Percentiles rank a stretch among this genome's conserved stretches.
Evolutionary conservation across 2,113 vertebrate genomes (phyloP).

Genomic region (Nerophis lumbriciformis): DNA sequence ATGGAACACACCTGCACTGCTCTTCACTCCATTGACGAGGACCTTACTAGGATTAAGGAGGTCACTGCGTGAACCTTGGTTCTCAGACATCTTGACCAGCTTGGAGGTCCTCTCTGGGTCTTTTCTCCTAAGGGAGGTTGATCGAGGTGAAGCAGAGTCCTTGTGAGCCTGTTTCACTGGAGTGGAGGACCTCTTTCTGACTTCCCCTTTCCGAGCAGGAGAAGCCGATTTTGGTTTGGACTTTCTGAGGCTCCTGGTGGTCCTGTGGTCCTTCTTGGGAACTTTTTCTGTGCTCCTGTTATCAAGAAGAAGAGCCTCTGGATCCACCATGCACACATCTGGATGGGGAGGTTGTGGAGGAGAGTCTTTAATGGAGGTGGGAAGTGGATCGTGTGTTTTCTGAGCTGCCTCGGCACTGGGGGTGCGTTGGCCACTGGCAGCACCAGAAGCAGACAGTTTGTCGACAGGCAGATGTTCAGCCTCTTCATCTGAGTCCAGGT

Average conservation of each 20-base stretch:
- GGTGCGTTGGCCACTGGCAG: slow-evolving; percentile 72
- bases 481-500: slow-evolving; percentile 96
- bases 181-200: slow-evolving; percentile 81
- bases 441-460: slow-evolving; percentile 75
- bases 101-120: slow-evolving; percentile 77
- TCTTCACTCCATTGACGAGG: slow-evolving; percentile 83
- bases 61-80: slow-evolving; percentile 71
- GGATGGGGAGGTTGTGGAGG: slow-evolving; percentile 85
- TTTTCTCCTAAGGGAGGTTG: slow-evolving; percentile 73
- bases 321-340: slow-evolving; percentile 97
- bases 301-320: slow-evolving; percentile 82
- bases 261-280: slow-evolving; percentile 84
- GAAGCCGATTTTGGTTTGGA: slow-evolving; percentile 86
- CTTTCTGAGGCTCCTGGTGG: slow-evolving; percentile 81
- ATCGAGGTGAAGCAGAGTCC: slow-evolving; percentile 74
- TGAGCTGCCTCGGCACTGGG: slow-evolving; percentile 62
- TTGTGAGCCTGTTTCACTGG: slow-evolving; percentile 79
- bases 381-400: slow-evolving; percentile 82
- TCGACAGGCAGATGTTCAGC: slow-evolving; percentile 93
- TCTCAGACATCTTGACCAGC: slow-evolving; percentile 64
- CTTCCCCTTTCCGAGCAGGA: slow-evolving; percentile 79
- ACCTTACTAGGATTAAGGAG: slow-evolving; percentile 75
- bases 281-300: slow-evolving; percentile 78
- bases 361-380: slow-evolving; percentile 81
- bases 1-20: slow-evolving; percentile 73